Base-by-base conservation (phyloP, 2,797 vertebrate genomes). In the Ispidina lecontei region DNA sequence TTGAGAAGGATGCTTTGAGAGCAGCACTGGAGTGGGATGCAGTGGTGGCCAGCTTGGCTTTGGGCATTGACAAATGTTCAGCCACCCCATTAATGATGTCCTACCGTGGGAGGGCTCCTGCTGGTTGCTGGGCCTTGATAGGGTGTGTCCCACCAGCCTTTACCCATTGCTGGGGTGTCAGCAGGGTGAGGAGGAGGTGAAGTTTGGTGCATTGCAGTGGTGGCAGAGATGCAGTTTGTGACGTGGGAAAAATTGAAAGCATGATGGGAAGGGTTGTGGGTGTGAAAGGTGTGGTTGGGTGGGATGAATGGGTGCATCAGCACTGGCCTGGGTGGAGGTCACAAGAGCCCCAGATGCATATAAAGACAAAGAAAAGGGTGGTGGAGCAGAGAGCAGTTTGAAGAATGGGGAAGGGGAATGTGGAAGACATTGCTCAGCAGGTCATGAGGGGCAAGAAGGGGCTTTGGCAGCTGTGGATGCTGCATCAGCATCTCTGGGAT, bases 261-360 rank as follows among this genome's bases (percentile, higher is more conserved):
- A 0, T 0, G 1, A 11, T 6, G 23, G 31, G 11, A 22, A 37
- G 8, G 21, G 54, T 70, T 56, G 9, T 0, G 1, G 6, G 37
- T 78, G 77, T 0, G 3, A 87, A 71, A 28, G 43, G 26, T 75
- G 68, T 4, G 20, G 67, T 29, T 6, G 18, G 23, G 26, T 6
- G 47, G 23, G 43, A 31, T 0, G 0, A 5, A 12, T 12, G 37
- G n/a, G 5, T 55, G 75, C 4, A 4, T 92, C 3, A 5, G 55
- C 0, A 8, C n/a, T 69, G 67, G 44, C 18, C 37, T 25, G 62
- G 28, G 62, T 26, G 25, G 19, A 8, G 52, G 18, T 49, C 31
- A 26, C 56, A 74, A 71, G 15, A 56, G 16, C 31, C 17, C 9
- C 2, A 7, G 23, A 29, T 9, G 10, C 1, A 0, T 19, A 2